phyloP scores from a whole-genome alignment of 2,888 invertebrate genomes.

The Crossocerus cetratus region DNA sequence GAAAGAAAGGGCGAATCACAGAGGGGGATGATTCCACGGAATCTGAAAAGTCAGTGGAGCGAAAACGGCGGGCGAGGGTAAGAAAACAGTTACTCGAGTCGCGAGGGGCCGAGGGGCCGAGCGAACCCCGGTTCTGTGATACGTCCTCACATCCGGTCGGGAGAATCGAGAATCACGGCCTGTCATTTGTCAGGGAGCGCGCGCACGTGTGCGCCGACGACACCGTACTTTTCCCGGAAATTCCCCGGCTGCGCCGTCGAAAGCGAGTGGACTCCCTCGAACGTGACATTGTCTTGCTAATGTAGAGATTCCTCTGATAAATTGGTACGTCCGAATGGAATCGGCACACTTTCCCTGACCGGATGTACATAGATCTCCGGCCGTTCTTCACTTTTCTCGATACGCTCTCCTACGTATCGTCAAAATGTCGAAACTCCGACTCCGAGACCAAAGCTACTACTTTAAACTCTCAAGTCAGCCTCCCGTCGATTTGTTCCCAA shows the following conservation, averaged over 20 bases:
- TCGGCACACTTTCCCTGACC: too few relatives aligned
- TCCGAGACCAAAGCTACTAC: background rate
- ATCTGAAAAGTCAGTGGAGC: constrained; percentile 73
- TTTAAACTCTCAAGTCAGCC: background rate
- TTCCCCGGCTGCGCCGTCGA: constrained; percentile 24
- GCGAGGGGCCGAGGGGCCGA: background rate
- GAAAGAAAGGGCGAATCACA: constrained; percentile 17
- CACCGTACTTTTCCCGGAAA: constrained; percentile 46
- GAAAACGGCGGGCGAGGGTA: constrained; percentile 54
- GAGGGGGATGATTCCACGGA: constrained; percentile 70
- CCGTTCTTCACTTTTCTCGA: too few relatives aligned
- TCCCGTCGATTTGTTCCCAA: background rate
- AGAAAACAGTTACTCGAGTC: constrained; percentile 50
- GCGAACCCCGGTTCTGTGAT: constrained; percentile 48
- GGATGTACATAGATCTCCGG: too few relatives aligned
- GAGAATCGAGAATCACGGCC: constrained; percentile 66
- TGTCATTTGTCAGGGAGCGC: constrained; percentile 71
- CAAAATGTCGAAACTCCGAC: too few relatives aligned
- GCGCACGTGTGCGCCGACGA: constrained; percentile 36
- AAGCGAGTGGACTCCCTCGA: constrained; percentile 13
- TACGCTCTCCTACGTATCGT: too few relatives aligned
- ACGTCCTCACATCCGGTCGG: constrained; percentile 67
- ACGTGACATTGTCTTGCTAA: constrained; percentile 3
- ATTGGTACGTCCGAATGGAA: background rate
- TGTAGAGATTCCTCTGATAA: background rate